A percentile compares a stretch with the other conserved stretches of the same genome.
Conservation (phyloP, 1,140 invertebrate species). For the Drosophila micromelanica region DNA sequence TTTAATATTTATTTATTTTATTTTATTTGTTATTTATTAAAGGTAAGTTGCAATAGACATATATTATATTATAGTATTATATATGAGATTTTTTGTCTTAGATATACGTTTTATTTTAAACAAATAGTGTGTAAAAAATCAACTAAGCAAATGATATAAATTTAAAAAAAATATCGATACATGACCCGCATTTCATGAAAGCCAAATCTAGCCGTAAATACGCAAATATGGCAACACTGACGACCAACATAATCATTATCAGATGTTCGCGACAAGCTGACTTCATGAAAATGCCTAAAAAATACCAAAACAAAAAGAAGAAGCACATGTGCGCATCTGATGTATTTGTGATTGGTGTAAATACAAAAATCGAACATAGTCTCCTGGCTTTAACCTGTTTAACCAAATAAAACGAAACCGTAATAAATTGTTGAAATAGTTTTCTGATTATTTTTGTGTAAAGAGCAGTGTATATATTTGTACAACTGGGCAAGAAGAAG, state of each 20-base stretch:
- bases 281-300: conserved; percentile 34
- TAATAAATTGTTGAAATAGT: conserved; percentile 1
- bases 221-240: conserved; percentile 15
- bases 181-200: neutral
- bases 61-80: too few relatives aligned
- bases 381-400: conserved; percentile 16
- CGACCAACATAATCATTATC: conserved; percentile 9
- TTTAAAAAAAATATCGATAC: too few relatives aligned
- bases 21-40: neutral
- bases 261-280: conserved; percentile 47
- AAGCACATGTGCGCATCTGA: conserved; percentile 59
- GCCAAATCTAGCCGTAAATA: neutral
- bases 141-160: too few relatives aligned
- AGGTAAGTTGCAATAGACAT: too few relatives aligned
- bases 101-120: too few relatives aligned
- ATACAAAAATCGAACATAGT: conserved; percentile 63
- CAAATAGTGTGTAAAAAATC: too few relatives aligned
- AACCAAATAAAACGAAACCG: conserved; percentile 34
- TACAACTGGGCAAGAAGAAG: conserved; percentile 7
- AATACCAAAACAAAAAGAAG: conserved; percentile 42
- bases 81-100: too few relatives aligned
- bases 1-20: neutral
- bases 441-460: neutral
- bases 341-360: conserved; percentile 46
- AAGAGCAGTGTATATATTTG: neutral